Base-by-base conservation (phyloP, 1,140 invertebrate genomes). In the Drosophila ambigua region DNA sequence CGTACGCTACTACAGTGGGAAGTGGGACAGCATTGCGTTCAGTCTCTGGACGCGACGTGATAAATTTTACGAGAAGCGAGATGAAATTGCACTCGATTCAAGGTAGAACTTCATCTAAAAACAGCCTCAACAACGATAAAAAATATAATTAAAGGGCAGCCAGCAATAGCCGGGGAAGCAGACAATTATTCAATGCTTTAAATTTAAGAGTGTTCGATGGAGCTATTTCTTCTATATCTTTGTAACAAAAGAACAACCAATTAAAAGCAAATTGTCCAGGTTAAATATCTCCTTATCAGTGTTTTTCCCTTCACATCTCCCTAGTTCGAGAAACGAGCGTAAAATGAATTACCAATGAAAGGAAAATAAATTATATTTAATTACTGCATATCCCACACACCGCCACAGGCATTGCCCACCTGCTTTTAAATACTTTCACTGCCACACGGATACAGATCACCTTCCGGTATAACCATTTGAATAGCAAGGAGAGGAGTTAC, bases 331-430 rank as follows among this genome's bases (percentile, higher is more conserved):
- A 16, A 43, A 15, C 26, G 20, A 20, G 20, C 20, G 20, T 20
- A 20, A 20, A 20, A 2, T 20, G 20, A 20, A 20, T 20, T 20
- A 20, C 23, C 52, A 57, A 45, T 15, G 51, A 35, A 52, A 35
- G 65, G 51, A 75, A 81, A 78, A 77, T 71, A 67, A 75, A 75
- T 60, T 79, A 39, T 67, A 83, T 83, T 83, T 83, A 83, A 82
- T 82, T 82, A 79, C 60, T 45, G 57, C 62, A 50, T 51, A 58
- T 16, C 16, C 9, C 16, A 16, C 31, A 9, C 35, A 35, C 35
- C n/a, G 7, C n/a, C n/a, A 50, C 16, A 26, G 16, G 35, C 28
- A 31, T 31, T 31, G 7, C 31, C 31, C 8, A 3, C 8, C 8
- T 31, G 23, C 20, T 31, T 31, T 28, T 9, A 9, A 9, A 31